Base-by-base conservation (phyloP, 2,797 vertebrate genomes). In the Enteromius mattozi region DNA sequence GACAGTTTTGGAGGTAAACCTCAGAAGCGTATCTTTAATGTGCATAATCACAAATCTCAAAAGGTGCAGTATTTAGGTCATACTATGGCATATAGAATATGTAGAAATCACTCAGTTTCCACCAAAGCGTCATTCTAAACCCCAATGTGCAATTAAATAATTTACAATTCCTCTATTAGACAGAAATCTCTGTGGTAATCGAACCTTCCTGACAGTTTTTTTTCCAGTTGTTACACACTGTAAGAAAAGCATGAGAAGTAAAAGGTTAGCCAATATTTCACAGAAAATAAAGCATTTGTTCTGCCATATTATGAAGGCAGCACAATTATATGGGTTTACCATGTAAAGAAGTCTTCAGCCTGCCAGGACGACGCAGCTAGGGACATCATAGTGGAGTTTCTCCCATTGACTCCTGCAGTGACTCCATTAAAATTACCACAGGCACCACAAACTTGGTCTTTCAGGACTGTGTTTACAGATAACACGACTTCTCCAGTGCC, bases 381-480 rank as follows among this genome's bases (percentile, higher is more conserved):
- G 6, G 89, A 78, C 49, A 94, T 78, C 21, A 89, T 86, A 0
- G 81, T 66, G 42, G 88, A 80, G 30, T 84, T 82, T 80, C 89
- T 90, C 33, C 91, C 93, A 65, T 37, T 37, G 35, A 37, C 35
- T 37, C 35, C 94, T 69, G 85, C 82, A 51, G 71, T 54, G 80
- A 94, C 40, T 14, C 91, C 69, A 0, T 95, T 94, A 83, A 94
- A 95, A 92, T 96, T 96, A 61, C 95, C 95, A n/a, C 96, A 96
- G 70, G 93, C 93, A 0, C 96, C 95, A 3, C 95, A 96, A 78
- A 95, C 80, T 80, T 87, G 86, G 35, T 87, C 88, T 0, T 86
- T 86, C n/a, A 96, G 89, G 45, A 37, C 81, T 0, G 70, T 30
- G 13, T 82, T 82, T 56, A 94, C 79, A 4, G 81, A 89, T 79